Percentiles rank a stretch among this genome's conserved stretches.
Evolutionary conservation across 2,888 invertebrate species (phyloP).

Genomic region (Agrilus biguttatus): DNA sequence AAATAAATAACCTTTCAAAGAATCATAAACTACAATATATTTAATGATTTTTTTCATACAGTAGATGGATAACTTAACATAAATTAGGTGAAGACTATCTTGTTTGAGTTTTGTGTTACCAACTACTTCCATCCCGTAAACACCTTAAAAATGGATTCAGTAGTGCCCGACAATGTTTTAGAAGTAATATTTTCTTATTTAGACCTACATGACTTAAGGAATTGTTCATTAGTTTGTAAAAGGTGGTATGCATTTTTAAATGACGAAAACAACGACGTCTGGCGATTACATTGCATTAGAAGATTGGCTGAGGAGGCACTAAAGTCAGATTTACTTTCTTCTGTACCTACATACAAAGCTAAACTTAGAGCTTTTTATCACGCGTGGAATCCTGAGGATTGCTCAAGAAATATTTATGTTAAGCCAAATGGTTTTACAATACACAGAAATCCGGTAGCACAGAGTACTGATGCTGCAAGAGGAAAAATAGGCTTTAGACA

Average conservation of each 20-base stretch:
- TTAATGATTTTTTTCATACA: too few species aligned
- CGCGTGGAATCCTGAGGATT: conserved; percentile 96
- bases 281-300: conserved; percentile 79
- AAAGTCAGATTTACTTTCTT: conserved; percentile 80
- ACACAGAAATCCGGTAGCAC: conserved; percentile 96
- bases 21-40: too few species aligned
- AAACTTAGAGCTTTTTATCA: conserved; percentile 87
- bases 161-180: conserved; percentile 65
- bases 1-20: too few species aligned
- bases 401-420: conserved; percentile 92
- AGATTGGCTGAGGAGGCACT: conserved; percentile 76
- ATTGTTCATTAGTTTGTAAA: conserved; percentile 85
- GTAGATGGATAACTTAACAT: too few species aligned
- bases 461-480: conserved; percentile 91
- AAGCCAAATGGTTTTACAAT: conserved; percentile 95
- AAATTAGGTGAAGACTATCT: background rate
- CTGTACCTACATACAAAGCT: conserved; percentile 80
- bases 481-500: conserved; percentile 82
- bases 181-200: conserved; percentile 88
- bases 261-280: conserved; percentile 91
- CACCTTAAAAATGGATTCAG: conserved; percentile 34
- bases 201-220: conserved; percentile 69
- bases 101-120: conserved; percentile 5
- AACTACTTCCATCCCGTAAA: conserved; percentile 4
- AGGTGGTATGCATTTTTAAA: conserved; percentile 81